These are phyloP conservation scores for Nyctalus aviator DNA, from an alignment of 2,797 vertebrate genomes.

Conservation along the genomic window DNA sequence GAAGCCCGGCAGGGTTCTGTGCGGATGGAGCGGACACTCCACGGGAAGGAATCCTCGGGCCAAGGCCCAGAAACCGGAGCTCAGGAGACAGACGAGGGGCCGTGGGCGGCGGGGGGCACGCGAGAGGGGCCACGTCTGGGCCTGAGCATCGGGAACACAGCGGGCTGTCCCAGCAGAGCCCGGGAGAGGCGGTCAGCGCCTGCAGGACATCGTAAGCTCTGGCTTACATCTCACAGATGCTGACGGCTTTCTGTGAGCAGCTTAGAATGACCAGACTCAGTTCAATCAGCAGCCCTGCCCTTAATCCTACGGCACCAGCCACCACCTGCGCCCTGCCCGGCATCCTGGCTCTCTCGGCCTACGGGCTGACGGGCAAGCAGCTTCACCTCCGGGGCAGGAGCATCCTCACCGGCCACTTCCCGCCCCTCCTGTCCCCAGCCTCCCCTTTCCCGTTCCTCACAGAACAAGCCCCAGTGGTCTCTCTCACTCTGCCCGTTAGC, in stretches of 20 bases:
- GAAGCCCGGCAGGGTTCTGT: not conserved
- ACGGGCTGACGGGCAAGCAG: not conserved
- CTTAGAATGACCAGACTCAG: slow-evolving; percentile 10
- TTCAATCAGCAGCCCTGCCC: slow-evolving; percentile 40
- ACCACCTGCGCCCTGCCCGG: not conserved
- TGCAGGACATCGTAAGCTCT: slow-evolving; percentile 1
- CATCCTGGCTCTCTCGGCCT: not conserved
- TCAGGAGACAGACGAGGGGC: not conserved
- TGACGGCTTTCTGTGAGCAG: slow-evolving; percentile 45
- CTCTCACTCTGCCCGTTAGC: not conserved
- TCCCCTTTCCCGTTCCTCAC: not conserved
- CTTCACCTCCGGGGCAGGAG: not conserved
- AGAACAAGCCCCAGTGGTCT: not conserved
- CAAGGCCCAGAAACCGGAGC: not conserved
- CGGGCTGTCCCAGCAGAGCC: slow-evolving; percentile 12
- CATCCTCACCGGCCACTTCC: not conserved
- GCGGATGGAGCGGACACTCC: not conserved
- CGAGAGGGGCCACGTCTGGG: not conserved
- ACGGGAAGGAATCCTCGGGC: not conserved
- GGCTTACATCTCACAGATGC: not conserved
- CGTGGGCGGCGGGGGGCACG: not conserved
- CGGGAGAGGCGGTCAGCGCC: not conserved
- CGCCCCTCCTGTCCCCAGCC: not conserved
- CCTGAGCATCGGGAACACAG: too few relatives aligned
- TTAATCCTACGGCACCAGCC: not conserved